Percentiles rank a stretch among this genome's conserved stretches.
These are phyloP conservation scores for Alca torda DNA, from an alignment of 2,797 vertebrate species.

Conservation along the genomic window DNA sequence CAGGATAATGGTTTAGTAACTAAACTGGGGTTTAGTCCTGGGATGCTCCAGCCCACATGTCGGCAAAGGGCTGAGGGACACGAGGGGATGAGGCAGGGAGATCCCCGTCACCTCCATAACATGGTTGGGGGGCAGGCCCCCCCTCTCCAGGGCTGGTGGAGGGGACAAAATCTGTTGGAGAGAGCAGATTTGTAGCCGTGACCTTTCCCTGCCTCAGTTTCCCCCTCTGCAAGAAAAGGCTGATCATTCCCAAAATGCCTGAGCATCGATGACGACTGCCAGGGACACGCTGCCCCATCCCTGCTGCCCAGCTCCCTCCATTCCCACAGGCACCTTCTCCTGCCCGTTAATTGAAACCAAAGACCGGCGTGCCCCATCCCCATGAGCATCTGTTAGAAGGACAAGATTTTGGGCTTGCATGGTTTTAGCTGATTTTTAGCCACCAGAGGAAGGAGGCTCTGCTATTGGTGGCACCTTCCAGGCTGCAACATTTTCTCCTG, in stretches of 20 bases:
- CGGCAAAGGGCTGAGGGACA: not conserved
- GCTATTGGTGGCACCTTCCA: not conserved
- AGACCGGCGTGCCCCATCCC: rapidly evolving
- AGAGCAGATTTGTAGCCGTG: not conserved
- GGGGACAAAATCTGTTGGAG: rapidly evolving
- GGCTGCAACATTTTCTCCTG: not conserved
- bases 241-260: rapidly evolving
- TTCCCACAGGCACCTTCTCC: not conserved
- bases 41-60: rapidly evolving
- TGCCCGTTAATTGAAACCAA: rapidly evolving
- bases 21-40: rapidly evolving
- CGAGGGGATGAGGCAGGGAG: rapidly evolving
- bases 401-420: rapidly evolving
- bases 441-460: not conserved
- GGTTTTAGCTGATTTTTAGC: not conserved
- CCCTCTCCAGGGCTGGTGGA: not conserved
- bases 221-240: not conserved
- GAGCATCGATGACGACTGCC: rapidly evolving
- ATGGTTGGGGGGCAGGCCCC: rapidly evolving
- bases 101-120: not conserved
- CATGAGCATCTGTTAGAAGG: not conserved
- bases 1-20: rapidly evolving
- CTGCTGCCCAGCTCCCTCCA: rapidly evolving
- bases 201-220: not conserved
- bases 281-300: rapidly evolving